phyloP scores from a whole-genome alignment of 2,797 vertebrate genomes.

The Malacoraja senta region DNA sequence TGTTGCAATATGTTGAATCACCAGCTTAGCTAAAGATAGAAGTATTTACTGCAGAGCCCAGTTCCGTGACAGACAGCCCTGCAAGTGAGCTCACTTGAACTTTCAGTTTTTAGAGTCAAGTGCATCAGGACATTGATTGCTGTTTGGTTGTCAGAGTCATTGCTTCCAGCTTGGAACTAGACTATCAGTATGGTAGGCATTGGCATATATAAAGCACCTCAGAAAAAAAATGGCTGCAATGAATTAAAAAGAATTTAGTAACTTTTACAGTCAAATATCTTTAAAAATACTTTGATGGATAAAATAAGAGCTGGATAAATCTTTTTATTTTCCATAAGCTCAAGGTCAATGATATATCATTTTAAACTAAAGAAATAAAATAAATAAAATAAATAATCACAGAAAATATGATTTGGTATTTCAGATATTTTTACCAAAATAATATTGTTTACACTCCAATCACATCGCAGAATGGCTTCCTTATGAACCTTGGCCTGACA shows the following conservation, averaged over 20 bases:
- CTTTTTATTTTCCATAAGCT: background rate
- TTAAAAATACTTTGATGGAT: background rate
- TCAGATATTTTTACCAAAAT: background rate
- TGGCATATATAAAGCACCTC: background rate
- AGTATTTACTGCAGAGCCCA: background rate
- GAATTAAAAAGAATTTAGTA: background rate
- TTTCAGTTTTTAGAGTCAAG: background rate
- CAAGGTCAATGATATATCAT: background rate
- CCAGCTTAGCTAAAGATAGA: background rate
- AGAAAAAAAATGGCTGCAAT: background rate
- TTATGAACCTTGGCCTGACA: conserved; percentile 23
- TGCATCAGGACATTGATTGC: background rate
- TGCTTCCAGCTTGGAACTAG: background rate
- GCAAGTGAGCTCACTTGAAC: background rate
- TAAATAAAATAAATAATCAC: background rate
- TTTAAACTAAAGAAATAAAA: background rate
- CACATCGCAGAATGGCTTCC: conserved; percentile 9
- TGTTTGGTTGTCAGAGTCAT: background rate
- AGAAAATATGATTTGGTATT: background rate
- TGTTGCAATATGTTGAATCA: background rate
- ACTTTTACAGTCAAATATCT: background rate
- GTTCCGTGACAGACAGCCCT: background rate
- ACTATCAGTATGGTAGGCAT: background rate
- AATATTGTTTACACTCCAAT: background rate
- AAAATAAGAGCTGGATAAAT: background rate